Conservation (phyloP, 1,140 invertebrate species). For the Macrobrachium nipponense region DNA sequence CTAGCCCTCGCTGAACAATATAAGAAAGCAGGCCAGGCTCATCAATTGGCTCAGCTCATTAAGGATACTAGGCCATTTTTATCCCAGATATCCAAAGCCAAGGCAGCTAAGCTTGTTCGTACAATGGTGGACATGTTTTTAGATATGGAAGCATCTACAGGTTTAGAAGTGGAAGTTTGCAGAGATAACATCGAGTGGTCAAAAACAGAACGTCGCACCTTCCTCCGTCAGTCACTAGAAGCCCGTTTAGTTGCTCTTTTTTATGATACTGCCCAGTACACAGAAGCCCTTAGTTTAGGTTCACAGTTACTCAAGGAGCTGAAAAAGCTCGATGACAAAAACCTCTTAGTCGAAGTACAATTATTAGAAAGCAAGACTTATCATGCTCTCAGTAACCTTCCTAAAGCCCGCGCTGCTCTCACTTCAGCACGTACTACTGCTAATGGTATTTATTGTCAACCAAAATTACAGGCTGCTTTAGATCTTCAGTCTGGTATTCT, state of each 20-base stretch:
- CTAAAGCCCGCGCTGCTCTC: conserved; percentile 95
- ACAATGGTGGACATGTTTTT: conserved; percentile 97
- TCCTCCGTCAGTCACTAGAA: conserved; percentile 95
- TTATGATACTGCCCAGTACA: conserved; percentile 92
- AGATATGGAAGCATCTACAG: conserved; percentile 93
- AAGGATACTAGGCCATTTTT: conserved; percentile 94
- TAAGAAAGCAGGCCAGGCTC: conserved; percentile 91
- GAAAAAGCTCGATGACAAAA: conserved; percentile 99
- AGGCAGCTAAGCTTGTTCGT: conserved; percentile 97
- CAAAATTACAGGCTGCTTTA: conserved; percentile 95
- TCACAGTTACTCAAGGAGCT: conserved; percentile 91
- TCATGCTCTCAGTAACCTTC: conserved; percentile 95
- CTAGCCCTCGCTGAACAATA: conserved; percentile 89
- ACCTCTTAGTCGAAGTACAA: conserved; percentile 95
- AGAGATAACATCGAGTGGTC: conserved; percentile 99
- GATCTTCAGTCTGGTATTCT: conserved; percentile 98
- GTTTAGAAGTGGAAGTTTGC: conserved; percentile 84
- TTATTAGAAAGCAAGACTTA: conserved; percentile 98
- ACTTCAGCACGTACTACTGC: conserved; percentile 98
- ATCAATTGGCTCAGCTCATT: conserved; percentile 93
- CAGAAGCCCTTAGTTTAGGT: conserved; percentile 86
- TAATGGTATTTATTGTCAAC: conserved; percentile 99
- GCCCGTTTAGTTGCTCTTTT: conserved; percentile 92
- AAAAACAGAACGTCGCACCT: conserved; percentile 96
- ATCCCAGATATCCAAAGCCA: conserved; percentile 94